Percentiles rank a stretch among this genome's conserved stretches.
These are phyloP conservation scores for Schmidtea mediterranea DNA, from an alignment of 1,140 invertebrate species.

Conservation along the genomic window DNA sequence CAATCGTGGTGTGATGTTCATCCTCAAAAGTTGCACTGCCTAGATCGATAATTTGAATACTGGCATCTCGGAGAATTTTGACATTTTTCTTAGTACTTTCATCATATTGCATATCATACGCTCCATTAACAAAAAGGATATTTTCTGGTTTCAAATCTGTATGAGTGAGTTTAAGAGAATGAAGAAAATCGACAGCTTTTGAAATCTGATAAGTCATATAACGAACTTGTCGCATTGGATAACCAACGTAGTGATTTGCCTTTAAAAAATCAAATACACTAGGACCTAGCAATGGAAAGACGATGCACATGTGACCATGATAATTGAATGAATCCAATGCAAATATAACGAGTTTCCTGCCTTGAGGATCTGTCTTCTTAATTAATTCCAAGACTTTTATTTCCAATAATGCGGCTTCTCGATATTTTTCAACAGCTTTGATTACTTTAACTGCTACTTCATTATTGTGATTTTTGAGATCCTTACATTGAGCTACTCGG, in stretches of 20 bases:
- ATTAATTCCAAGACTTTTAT: constrained; percentile 93
- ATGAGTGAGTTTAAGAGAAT: constrained; percentile 87
- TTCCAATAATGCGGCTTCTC: constrained; percentile 90
- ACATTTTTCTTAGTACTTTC: constrained; percentile 57
- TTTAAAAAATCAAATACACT: constrained; percentile 99
- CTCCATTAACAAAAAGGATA: constrained; percentile 85
- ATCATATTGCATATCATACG: constrained; percentile 46
- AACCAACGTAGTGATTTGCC: constrained; percentile 92
- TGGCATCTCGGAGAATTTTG: constrained; percentile 49
- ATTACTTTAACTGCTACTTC: constrained; percentile 81
- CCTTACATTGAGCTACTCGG: constrained; percentile 93
- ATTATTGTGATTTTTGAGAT: constrained; percentile 18
- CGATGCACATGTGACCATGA: constrained; percentile 92
- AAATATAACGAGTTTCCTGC: constrained; percentile 70
- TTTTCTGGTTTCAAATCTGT: constrained; percentile 98
- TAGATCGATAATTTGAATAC: constrained; percentile 82
- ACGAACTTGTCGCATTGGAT: constrained; percentile 78
- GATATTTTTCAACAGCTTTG: constrained; percentile 96
- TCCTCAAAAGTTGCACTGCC: constrained; percentile 97
- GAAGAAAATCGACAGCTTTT: constrained; percentile 61
- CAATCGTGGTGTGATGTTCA: constrained; percentile 95
- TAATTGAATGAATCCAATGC: constrained; percentile 98
- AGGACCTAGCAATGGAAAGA: constrained; percentile 89
- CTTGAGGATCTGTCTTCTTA: constrained; percentile 62
- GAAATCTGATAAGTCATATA: constrained; percentile 90